Evolutionary conservation across 2,797 vertebrate species (phyloP), one percentile per base, ranked within the genome.

Genomic region (Meda fulgida): DNA sequence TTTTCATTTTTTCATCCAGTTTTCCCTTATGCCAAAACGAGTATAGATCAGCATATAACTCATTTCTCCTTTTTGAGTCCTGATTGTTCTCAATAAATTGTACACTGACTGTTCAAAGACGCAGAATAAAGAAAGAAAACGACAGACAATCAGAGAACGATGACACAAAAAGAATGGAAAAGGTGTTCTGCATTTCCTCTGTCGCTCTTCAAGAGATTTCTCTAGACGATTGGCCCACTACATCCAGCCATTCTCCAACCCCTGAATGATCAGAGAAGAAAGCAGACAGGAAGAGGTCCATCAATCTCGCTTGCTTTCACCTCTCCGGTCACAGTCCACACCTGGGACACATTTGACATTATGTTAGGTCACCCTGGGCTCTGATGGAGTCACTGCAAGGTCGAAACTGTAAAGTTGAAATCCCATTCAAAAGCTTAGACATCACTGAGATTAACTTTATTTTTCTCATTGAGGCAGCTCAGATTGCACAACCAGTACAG

Each of bases 291-390:
- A 92, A 92, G 86, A 85, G 90, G 88, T 86, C 89, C 90, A 92
- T 93, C 91, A 92, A 90, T 93, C 91, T 92, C 87, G 80, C 81
- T 83, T 84, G 83, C 85, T 91, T 92, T 92, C 90, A 91, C 90
- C 90, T 92, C 88, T 85, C 70, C 73, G 86, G 88, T 92, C 91
- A 83, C 88, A 89, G 90, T 91, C 90, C 89, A 92, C 93, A 94
- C 92, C 92, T 93, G 93, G 93, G 91, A 93, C 89, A 88, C 89
- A 92, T 93, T 92, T 90, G 86, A 89, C 87, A 87, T 88, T 91
- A 91, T 90, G 91, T 90, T 89, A 87, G 91, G 90, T 91, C 92
- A 92, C 87, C 80, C 85, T 84, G 85, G 81, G 72, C 83, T 91
- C 87, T 75, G 78, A 69, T 29, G 58, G 75, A 92, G 93, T 92